Evolutionary conservation across 2,113 vertebrate species (phyloP), one percentile per base, ranked within the genome.

Genomic region (Urocynchramus pylzowi): DNA sequence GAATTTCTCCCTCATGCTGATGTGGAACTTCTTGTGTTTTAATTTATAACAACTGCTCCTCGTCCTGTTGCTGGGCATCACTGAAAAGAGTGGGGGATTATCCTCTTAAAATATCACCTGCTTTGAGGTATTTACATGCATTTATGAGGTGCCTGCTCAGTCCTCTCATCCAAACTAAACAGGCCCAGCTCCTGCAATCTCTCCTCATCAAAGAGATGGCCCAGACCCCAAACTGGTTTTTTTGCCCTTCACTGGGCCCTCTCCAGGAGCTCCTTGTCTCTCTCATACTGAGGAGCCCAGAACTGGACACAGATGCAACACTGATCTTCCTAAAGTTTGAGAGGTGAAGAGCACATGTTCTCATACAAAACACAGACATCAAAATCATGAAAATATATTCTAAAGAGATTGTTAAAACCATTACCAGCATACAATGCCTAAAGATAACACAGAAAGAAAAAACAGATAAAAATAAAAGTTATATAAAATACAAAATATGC

Each of bases 11-110:
- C 3, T 80, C 8, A 10, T 18, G 8, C 4, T 31, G 11, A 12
- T 56, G 15, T 27, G 14, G 6, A 64, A 35, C 2, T 63, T 45
- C 16, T 20, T 56, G 9, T 47, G 20, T 19, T 71, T 42, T 10
- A 26, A 10, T 56, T 80, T 47, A 31, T 27, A 33, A 23, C 5
- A 5, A 4, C 8, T 63, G 30, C 24, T 31, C 16, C 41, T 63
- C 0, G 1, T n/a, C 16, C 47, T n/a, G 10, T 47, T 0, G 0
- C 35, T 35, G 24, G 10, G 3, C 30, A 35, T 19, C 11, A 26
- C 24, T 10, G 16, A 54, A 53, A 61, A 63, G 16, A 17, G 3
- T 47, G 2, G 1, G 30, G 10, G n/a, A 54, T 7, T 21, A 33
- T 20, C 12, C 6, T 37, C 54, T 28, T 13, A 17, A 44, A 53